Evolutionary conservation across 2,888 invertebrate genomes (phyloP).

Genomic region (Coenonympha arcania): DNA sequence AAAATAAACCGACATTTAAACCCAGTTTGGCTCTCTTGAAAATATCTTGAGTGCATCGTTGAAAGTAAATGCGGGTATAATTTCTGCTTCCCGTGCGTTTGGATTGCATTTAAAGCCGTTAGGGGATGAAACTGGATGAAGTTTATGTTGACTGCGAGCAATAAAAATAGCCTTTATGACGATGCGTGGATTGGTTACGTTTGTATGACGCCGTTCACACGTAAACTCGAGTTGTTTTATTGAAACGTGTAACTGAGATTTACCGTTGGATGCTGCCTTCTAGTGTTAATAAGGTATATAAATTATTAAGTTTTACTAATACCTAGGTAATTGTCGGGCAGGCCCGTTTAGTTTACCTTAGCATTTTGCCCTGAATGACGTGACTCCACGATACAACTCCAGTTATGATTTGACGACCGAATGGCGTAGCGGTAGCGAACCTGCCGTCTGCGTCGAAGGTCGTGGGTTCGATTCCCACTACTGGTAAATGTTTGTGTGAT

Average conservation of each 20-base stretch:
- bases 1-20: slow-evolving; percentile 58
- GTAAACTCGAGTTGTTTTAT: slow-evolving; percentile 36
- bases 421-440: too few relatives aligned
- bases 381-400: too few relatives aligned
- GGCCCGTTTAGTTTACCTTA: too few relatives aligned
- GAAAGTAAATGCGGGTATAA: slow-evolving; percentile 70
- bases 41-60: slow-evolving; percentile 70
- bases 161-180: slow-evolving; percentile 73
- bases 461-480: too few relatives aligned
- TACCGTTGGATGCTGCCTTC: background rate
- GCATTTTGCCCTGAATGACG: too few relatives aligned
- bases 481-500: too few relatives aligned
- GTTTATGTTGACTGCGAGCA: slow-evolving; percentile 67
- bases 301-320: background rate
- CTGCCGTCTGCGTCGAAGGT: too few relatives aligned
- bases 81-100: slow-evolving; percentile 64
- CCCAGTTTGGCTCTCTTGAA: slow-evolving; percentile 48
- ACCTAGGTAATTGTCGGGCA: background rate
- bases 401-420: too few relatives aligned
- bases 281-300: background rate
- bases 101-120: slow-evolving; percentile 68
- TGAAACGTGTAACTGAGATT: slow-evolving; percentile 22
- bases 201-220: slow-evolving; percentile 46
- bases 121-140: slow-evolving; percentile 65
- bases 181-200: slow-evolving; percentile 69